Conservation (phyloP, 2,888 invertebrate species). For the Phalera bucephala region DNA sequence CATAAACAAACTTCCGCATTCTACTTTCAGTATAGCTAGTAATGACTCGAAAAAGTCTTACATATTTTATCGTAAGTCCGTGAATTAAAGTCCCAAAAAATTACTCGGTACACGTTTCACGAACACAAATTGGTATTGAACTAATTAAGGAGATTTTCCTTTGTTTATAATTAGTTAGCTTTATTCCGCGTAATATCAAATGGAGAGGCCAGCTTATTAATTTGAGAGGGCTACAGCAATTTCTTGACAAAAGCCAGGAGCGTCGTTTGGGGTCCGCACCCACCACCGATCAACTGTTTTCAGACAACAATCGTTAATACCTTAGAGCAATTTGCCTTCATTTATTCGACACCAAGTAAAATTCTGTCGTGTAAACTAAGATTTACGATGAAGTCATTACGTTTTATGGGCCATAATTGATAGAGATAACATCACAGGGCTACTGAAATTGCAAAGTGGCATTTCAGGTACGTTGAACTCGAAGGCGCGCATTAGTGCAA, state of each 20-base stretch:
- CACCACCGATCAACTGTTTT: slow-evolving; percentile 26
- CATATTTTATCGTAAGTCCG: too few relatives aligned
- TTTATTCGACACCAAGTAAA: slow-evolving; percentile 77
- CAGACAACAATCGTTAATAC: slow-evolving; percentile 61
- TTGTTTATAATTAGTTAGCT: too few relatives aligned
- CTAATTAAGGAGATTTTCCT: slow-evolving; percentile 20
- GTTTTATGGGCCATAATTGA: slow-evolving; percentile 81
- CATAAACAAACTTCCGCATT: too few relatives aligned
- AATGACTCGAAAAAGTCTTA: too few relatives aligned
- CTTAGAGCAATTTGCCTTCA: slow-evolving; percentile 64
- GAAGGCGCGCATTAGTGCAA: slow-evolving; percentile 69
- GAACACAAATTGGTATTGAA: slow-evolving; percentile 24
- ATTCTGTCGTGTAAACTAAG: slow-evolving; percentile 77
- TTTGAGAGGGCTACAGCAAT: slow-evolving; percentile 28
- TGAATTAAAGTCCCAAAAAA: too few relatives aligned
- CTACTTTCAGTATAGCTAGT: too few relatives aligned
- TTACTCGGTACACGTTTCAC: slow-evolving; percentile 18
- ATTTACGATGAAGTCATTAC: slow-evolving; percentile 82
- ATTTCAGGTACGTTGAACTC: slow-evolving; percentile 68
- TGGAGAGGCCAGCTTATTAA: slow-evolving; percentile 27
- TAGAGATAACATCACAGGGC: slow-evolving; percentile 75
- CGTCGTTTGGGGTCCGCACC: slow-evolving; percentile 20
- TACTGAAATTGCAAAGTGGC: slow-evolving; percentile 77
- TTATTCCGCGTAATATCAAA: slow-evolving; percentile 29
- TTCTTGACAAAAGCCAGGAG: slow-evolving; percentile 23